phyloP scores from a whole-genome alignment of 1,140 invertebrate genomes.

The Radopholus similis region DNA sequence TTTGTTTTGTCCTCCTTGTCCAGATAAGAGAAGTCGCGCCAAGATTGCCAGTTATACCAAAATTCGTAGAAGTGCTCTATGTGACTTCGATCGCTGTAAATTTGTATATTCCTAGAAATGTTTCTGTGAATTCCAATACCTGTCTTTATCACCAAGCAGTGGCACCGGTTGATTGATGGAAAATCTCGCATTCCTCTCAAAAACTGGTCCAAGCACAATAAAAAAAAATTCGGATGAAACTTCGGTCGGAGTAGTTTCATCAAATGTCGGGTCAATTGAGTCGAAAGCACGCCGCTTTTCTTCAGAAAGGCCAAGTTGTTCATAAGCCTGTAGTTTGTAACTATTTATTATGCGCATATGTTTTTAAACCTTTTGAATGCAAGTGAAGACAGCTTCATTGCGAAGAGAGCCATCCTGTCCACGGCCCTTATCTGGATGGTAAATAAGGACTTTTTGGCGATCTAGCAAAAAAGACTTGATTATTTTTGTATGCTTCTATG shows the following conservation, averaged over 20 bases:
- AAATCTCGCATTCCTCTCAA: conserved; percentile 83
- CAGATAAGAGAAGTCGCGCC: conserved; percentile 97
- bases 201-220: conserved; percentile 73
- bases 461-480: conserved; percentile 62
- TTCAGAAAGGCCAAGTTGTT: conserved; percentile 75
- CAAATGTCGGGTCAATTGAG: conserved; percentile 86
- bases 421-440: conserved; percentile 89
- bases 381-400: conserved; percentile 87
- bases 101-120: background rate
- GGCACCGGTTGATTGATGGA: conserved; percentile 83
- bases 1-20: conserved; percentile 98
- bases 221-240: conserved; percentile 73
- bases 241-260: conserved; percentile 75
- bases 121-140: conserved; percentile 6
- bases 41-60: conserved; percentile 91
- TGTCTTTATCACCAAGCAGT: conserved; percentile 73
- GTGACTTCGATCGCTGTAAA: conserved; percentile 60
- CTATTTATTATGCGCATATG: background rate
- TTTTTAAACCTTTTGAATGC: conserved; percentile 76
- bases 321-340: conserved; percentile 70
- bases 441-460: conserved; percentile 80
- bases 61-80: conserved; percentile 67
- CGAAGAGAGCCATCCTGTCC: conserved; percentile 63
- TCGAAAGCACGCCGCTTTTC: conserved; percentile 82
- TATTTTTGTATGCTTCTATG: background rate